Evolutionary conservation across 2,113 vertebrate species (phyloP).

Genomic region (Rhinogobius similis): DNA sequence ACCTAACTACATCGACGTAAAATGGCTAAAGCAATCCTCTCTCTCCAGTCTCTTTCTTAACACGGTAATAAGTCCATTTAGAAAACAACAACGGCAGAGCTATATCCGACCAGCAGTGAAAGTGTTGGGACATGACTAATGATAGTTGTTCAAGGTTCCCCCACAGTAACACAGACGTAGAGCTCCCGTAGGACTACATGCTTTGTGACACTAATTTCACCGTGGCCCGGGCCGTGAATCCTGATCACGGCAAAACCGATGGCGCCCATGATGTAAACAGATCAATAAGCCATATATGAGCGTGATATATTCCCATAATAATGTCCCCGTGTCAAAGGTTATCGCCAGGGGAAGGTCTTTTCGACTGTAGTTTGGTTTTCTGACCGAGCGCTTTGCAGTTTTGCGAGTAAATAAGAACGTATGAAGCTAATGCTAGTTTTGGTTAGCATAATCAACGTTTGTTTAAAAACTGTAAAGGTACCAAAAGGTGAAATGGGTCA

Average conservation of each 20-base stretch:
- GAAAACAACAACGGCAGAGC: not conserved
- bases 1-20: not conserved
- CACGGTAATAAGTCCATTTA: not conserved
- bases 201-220: constrained; percentile 7
- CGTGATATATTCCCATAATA: not conserved
- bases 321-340: not conserved
- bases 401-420: not conserved
- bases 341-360: no score
- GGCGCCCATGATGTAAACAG: not conserved
- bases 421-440: not conserved
- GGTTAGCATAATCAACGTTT: not conserved
- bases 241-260: constrained; percentile 1
- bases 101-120: not conserved
- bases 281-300: not conserved
- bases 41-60: not conserved
- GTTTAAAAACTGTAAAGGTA: not conserved
- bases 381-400: not conserved
- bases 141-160: not conserved
- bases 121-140: not conserved
- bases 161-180: not conserved
- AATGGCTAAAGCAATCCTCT: not conserved
- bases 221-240: not conserved
- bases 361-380: not conserved
- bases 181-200: not conserved
- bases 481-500: no score